phyloP scores from a whole-genome alignment of 2,888 invertebrate species.

The Acleris literana region DNA sequence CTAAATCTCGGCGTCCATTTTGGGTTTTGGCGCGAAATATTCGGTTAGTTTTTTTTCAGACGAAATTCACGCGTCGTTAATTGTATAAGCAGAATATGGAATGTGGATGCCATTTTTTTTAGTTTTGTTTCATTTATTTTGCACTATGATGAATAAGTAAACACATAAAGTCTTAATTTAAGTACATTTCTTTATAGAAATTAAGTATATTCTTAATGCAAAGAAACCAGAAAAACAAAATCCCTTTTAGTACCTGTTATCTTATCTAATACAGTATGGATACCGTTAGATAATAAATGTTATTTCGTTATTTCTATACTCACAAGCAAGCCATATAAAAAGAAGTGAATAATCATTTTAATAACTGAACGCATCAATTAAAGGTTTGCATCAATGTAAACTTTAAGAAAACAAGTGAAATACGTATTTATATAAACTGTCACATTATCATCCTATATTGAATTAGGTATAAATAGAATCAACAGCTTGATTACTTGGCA shows the following conservation, averaged over 20 bases:
- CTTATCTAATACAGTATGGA: no score
- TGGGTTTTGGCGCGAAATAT: constrained; percentile 6
- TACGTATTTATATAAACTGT: no score
- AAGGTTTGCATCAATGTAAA: no score
- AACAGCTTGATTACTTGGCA: no score
- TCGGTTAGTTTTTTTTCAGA: constrained; percentile 16
- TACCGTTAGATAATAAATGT: no score
- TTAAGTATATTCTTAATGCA: background rate
- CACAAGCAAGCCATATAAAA: background rate
- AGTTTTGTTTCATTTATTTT: background rate
- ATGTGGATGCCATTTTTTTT: constrained; percentile 3
- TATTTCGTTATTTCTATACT: no score
- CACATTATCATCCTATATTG: no score
- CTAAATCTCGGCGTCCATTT: constrained; percentile 10
- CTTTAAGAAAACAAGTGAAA: no score
- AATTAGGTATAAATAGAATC: no score
- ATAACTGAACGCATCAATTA: no score
- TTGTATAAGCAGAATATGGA: constrained; percentile 1
- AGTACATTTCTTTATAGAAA: background rate
- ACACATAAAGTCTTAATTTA: background rate
- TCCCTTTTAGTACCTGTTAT: background rate
- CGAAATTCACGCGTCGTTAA: constrained; percentile 30
- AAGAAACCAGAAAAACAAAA: background rate
- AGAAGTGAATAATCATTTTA: background rate
- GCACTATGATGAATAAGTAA: background rate